Base-by-base conservation (phyloP, 2,888 invertebrate species). In the Tenthredo amoena region DNA sequence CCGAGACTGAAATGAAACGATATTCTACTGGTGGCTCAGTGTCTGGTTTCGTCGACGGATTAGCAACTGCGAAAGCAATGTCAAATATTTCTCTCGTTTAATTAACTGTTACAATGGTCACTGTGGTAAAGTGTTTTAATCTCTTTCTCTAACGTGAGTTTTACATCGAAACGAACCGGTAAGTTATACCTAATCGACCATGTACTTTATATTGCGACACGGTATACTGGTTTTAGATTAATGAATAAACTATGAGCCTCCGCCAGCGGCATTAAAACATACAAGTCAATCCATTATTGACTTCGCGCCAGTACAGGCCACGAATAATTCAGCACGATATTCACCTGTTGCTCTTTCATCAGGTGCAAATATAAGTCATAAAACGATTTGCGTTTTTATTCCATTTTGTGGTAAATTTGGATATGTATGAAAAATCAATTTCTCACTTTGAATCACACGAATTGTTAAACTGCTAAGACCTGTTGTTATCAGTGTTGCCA, bases 21-120 rank as follows among this genome's bases (percentile, higher is more conserved):
- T 55, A 26, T 55, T 34, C 18, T 9, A 62, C 77, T 50, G 18
- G 77, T 83, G 77, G 85, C 79, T 86, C 86, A 86, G 58, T 81
- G 37, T 58, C 77, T 55, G 62, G 87, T 88, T 82, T 85, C 84
- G 85, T 86, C 87, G 85, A 85, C 79, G 85, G 68, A 76, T 85
- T 85, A 86, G 83, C 43, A 84, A 85, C 86, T 43, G 83, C 83
- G 84, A 12, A 58, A 86, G 85, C 74, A 86, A 88, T 85, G 76
- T 85, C 81, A 79, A 58, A 65, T 74, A 86, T 71, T 62, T 84
- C 85, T 72, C 55, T 43, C 55, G 76, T 85, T 85, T 74, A 83
- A 87, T 58, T 40, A 40, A 62, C 40, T 81, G 81, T 10, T 81
- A 81, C 10, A 31, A 81, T 81, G 37, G n/a, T 81, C 12, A 62